Percentiles rank a stretch among this genome's conserved stretches.
phyloP scores from a whole-genome alignment of 2,888 invertebrate species.

The Eledona agricola region DNA sequence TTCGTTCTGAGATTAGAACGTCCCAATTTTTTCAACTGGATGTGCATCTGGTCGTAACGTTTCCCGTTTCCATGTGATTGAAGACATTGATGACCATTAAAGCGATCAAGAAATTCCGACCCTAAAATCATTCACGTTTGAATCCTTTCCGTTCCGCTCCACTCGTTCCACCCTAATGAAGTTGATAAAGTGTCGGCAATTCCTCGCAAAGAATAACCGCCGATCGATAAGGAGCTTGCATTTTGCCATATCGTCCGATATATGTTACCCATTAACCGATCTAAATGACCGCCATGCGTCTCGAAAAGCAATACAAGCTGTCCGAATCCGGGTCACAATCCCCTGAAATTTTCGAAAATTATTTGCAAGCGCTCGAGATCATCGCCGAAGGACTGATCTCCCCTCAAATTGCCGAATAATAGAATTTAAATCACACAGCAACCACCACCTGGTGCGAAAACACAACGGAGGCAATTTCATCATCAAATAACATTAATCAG shows the following conservation, averaged over 20 bases:
- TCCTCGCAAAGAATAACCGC: constrained; percentile 17
- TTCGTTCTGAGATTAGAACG: too few relatives aligned
- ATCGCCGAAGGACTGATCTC: constrained; percentile 8
- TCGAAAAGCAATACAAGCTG: constrained; percentile 48
- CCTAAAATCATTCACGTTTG: too few relatives aligned
- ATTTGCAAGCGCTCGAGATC: constrained; percentile 36
- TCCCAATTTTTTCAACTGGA: too few relatives aligned
- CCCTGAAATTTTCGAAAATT: constrained; percentile 45
- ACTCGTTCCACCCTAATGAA: too few relatives aligned
- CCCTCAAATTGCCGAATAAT: constrained; percentile 32
- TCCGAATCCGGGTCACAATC: constrained; percentile 48
- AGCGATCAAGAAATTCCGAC: too few relatives aligned
- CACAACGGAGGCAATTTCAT: constrained; percentile 50
- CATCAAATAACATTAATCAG: constrained; percentile 57
- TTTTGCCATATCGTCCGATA: constrained; percentile 31
- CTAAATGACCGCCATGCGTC: constrained; percentile 50
- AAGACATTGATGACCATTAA: too few relatives aligned
- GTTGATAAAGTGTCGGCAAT: constrained; percentile 33
- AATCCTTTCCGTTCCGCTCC: too few relatives aligned
- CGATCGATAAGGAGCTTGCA: constrained; percentile 31
- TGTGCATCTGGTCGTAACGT: too few relatives aligned
- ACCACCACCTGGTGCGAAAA: constrained; percentile 34
- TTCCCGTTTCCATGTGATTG: too few relatives aligned
- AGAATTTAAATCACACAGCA: constrained; percentile 32
- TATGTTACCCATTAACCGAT: constrained; percentile 35